Conservation (phyloP, 2,113 vertebrate species). For the Onychostruthus taczanowskii region DNA sequence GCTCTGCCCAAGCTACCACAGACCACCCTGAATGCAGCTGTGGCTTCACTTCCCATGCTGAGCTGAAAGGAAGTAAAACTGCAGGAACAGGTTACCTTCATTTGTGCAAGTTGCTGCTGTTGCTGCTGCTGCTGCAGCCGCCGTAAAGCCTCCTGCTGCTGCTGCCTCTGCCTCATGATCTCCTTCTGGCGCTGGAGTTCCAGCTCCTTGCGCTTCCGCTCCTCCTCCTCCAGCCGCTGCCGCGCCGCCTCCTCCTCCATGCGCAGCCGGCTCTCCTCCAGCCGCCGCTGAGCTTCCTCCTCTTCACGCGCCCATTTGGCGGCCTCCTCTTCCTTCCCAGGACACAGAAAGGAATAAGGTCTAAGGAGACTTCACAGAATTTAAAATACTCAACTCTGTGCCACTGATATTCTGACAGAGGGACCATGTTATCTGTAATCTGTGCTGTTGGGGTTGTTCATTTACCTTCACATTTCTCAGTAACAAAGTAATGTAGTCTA, state of each 20-base stretch:
- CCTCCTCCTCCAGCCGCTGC: slow-evolving; percentile 84
- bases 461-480: neutral
- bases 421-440: too few species aligned
- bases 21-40: neutral
- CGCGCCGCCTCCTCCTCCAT: slow-evolving; percentile 89
- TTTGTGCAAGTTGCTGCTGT: slow-evolving; percentile 94
- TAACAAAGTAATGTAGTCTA: neutral
- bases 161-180: slow-evolving; percentile 80
- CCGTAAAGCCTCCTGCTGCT: slow-evolving; percentile 89
- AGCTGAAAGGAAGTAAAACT: neutral
- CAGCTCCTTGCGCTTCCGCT: slow-evolving; percentile 80
- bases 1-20: neutral
- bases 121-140: slow-evolving; percentile 93
- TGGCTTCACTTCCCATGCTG: neutral
- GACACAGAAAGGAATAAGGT: slow-evolving; percentile 27
- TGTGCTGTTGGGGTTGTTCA: neutral
- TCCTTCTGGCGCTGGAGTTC: slow-evolving; percentile 84
- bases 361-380: neutral
- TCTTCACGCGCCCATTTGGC: slow-evolving; percentile 78
- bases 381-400: neutral
- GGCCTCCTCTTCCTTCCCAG: slow-evolving; percentile 86
- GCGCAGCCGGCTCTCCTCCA: slow-evolving; percentile 84
- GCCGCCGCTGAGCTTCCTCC: slow-evolving; percentile 82
- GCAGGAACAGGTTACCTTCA: slow-evolving; percentile 82
- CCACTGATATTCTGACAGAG: neutral